Evolutionary conservation across 2,888 invertebrate species (phyloP).

Genomic region (Tetheella fluctuosa): DNA sequence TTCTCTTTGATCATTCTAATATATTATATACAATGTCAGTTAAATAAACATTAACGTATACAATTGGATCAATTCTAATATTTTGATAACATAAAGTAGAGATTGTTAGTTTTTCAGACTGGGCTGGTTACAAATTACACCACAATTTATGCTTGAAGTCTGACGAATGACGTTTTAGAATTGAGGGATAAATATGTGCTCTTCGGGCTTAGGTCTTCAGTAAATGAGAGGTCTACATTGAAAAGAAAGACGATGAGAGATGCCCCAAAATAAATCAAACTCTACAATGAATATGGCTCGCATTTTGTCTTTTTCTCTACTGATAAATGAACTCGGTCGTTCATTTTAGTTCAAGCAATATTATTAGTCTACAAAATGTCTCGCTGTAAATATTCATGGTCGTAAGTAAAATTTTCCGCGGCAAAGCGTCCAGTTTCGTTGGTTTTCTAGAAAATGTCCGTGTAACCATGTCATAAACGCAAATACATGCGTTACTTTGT

Average conservation of each 20-base stretch:
- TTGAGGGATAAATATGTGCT: neutral
- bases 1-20: constrained; percentile 4
- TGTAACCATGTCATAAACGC: constrained; percentile 13
- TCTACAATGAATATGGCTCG: neutral
- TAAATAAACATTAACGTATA: constrained; percentile 1
- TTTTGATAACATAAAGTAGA: neutral
- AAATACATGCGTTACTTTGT: neutral
- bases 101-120: too few species aligned
- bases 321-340: neutral
- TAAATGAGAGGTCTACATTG: too few species aligned
- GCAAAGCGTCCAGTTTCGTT: constrained; percentile 5
- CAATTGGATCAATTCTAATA: neutral
- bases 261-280: too few species aligned
- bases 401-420: constrained; percentile 17
- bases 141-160: neutral
- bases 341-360: neutral
- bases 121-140: too few species aligned
- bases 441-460: constrained; percentile 15
- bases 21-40: constrained; percentile 4
- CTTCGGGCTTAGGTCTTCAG: neutral
- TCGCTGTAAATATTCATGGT: neutral
- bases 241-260: too few species aligned
- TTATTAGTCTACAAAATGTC: neutral
- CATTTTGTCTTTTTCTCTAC: neutral
- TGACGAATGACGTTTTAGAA: neutral